Base-by-base conservation (phyloP, 2,888 invertebrate genomes). In the Notocelia uddmanniana region DNA sequence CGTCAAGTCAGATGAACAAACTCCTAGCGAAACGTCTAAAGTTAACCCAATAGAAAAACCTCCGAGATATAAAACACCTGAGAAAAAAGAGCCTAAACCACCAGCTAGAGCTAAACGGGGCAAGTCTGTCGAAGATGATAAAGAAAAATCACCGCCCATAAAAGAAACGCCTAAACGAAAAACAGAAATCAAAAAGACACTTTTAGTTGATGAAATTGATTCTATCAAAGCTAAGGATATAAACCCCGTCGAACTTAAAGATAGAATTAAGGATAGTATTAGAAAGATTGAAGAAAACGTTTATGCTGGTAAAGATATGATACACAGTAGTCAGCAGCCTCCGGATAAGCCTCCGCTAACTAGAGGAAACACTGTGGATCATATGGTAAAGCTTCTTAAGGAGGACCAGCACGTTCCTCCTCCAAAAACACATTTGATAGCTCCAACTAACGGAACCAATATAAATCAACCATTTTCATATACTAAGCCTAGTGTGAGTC, bases 381-480 rank as follows among this genome's bases (percentile, higher is more conserved):
- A 95, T 73, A 96, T 97, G 94, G 96, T 97, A 37, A 96, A 96
- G 82, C 95, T 97, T 76, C 87, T 97, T 73, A 97, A 96, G 75
- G 95, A 95, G 88, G 97, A 97, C 78, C 95, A 95, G 77, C 93
- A 95, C 63, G 95, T 96, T 11, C 95, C 96, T 0, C 95, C 96
- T 58, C 95, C 96, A 1, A 95, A 95, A 80, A 88, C 95, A 41
- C 95, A 95, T 81, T 91, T 96, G 85, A 94, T 96, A 69, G 92
- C 95, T 19, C 95, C 96, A 31, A 90, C 95, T 63, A 95, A 95
- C 76, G 95, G 95, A 55, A 95, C 95, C 76, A 96, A 97, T 82
- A 95, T 95, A 77, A 97, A 96, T 82, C 95, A 97, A 82, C 97
- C 97, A 37, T 97, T 97, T 88, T 97, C 97, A 0, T 97, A 97